Evolutionary conservation across 2,797 vertebrate genomes (phyloP).

Genomic region (Mycteria americana): DNA sequence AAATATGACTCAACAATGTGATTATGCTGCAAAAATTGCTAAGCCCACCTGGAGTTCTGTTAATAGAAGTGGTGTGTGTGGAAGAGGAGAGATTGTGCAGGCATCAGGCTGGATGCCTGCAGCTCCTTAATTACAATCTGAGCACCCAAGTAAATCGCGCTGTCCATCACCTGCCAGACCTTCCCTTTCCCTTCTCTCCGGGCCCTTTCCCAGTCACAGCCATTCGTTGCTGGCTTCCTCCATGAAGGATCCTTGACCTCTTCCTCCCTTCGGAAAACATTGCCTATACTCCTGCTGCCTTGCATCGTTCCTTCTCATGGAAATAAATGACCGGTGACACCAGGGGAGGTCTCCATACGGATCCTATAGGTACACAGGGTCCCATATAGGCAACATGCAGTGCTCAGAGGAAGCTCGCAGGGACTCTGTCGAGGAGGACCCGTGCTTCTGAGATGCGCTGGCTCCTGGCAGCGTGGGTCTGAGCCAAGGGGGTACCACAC

Average conservation of each 20-base stretch:
- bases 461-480: not conserved
- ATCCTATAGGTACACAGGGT: not conserved
- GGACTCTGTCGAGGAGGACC: not conserved
- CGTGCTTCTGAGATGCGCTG: not conserved
- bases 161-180: not conserved
- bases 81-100: not conserved
- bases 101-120: not conserved
- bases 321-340: not conserved
- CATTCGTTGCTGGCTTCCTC: not conserved
- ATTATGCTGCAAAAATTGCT: slow-evolving; percentile 33
- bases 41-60: slow-evolving; percentile 24
- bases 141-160: not conserved
- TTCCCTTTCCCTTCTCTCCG: not conserved
- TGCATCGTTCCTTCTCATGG: not conserved
- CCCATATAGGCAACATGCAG: accelerated
- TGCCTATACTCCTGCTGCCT: not conserved
- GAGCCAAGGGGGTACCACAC: not conserved
- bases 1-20: slow-evolving; percentile 51
- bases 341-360: not conserved
- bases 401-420: not conserved
- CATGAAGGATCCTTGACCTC: not conserved
- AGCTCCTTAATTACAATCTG: not conserved
- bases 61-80: not conserved
- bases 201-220: not conserved
- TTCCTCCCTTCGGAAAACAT: not conserved